Conservation (phyloP, 2,797 vertebrate genomes). For the Apogon hyalosoma region DNA sequence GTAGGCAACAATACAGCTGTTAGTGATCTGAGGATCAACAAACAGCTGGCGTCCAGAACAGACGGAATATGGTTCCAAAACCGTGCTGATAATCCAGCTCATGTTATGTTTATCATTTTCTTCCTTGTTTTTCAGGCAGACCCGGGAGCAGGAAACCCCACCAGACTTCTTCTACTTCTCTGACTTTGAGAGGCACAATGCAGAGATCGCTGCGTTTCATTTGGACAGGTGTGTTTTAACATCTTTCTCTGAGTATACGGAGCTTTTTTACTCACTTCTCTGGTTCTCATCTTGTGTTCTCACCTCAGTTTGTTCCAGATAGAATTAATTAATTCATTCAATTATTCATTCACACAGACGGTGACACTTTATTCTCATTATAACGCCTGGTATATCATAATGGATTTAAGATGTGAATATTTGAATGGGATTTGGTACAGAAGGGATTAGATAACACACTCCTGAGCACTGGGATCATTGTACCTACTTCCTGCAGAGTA, state of each 20-base stretch:
- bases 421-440: constrained; percentile 61
- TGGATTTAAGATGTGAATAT: constrained; percentile 48
- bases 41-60: no score
- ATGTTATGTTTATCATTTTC: constrained; percentile 2
- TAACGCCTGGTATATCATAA: constrained; percentile 21
- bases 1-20: no score
- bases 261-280: constrained; percentile 8
- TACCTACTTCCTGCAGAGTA: constrained; percentile 43
- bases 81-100: neutral
- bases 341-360: constrained; percentile 12
- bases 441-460: constrained; percentile 59
- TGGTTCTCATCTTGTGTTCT: constrained; percentile 13
- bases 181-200: constrained; percentile 96
- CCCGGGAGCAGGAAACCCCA: constrained; percentile 94
- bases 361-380: constrained; percentile 26
- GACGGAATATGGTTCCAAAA: no score
- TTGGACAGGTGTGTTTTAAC: constrained; percentile 90
- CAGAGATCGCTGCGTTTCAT: constrained; percentile 96
- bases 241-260: neutral
- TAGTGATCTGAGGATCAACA: no score
- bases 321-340: neutral
- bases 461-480: constrained; percentile 47
- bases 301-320: neutral
- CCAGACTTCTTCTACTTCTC: constrained; percentile 99
- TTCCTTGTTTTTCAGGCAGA: constrained; percentile 86